phyloP scores from a whole-genome alignment of 1,140 invertebrate species.

The Pseudomyrmex gracilis region DNA sequence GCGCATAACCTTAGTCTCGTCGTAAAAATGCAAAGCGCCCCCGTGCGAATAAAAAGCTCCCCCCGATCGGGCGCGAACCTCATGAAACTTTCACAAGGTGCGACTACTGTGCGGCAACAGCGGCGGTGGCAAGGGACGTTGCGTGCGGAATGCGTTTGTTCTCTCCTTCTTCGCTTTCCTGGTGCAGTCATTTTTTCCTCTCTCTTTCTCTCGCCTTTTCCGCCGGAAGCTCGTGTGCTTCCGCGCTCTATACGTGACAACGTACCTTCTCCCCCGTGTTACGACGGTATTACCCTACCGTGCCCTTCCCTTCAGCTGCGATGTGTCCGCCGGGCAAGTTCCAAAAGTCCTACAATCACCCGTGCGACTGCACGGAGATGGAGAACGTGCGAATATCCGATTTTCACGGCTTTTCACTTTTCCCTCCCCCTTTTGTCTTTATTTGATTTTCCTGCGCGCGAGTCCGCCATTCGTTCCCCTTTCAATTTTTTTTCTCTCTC shows the following conservation, averaged over 20 bases:
- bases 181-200: constrained; percentile 18
- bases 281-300: constrained; percentile 37
- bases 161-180: constrained; percentile 20
- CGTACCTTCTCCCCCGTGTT: constrained; percentile 23
- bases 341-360: constrained; percentile 50
- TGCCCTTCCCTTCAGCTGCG: constrained; percentile 30
- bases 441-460: constrained; percentile 49
- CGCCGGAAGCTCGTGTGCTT: constrained; percentile 54
- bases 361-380: constrained; percentile 45
- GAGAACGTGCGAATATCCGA: constrained; percentile 57
- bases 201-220: constrained; percentile 37
- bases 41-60: constrained; percentile 74
- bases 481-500: constrained; percentile 47
- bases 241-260: constrained; percentile 18
- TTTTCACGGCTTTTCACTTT: constrained; percentile 49
- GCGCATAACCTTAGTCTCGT: constrained; percentile 71
- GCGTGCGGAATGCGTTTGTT: constrained; percentile 73
- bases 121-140: constrained; percentile 43
- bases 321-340: constrained; percentile 45
- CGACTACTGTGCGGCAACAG: constrained; percentile 48
- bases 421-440: constrained; percentile 8
- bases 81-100: constrained; percentile 76
- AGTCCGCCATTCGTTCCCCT: constrained; percentile 28
- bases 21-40: constrained; percentile 77
- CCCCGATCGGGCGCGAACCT: constrained; percentile 73